phyloP scores from a whole-genome alignment of 2,888 invertebrate genomes.

The Pseudococcus jackbeardsleyi region DNA sequence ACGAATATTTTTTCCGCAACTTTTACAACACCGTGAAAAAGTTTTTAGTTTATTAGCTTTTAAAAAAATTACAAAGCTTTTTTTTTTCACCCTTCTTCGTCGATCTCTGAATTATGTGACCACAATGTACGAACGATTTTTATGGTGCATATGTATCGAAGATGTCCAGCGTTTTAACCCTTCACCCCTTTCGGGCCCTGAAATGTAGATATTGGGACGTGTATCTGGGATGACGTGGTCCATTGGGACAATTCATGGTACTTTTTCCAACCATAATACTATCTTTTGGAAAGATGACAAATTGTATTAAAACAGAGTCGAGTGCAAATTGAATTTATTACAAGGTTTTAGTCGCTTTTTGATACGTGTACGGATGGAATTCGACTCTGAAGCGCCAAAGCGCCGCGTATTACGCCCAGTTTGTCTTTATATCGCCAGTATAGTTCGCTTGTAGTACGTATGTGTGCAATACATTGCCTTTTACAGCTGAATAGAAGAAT shows the following conservation, averaged over 20 bases:
- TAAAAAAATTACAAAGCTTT: slow-evolving; percentile 32
- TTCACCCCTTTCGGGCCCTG: neutral
- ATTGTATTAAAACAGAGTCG: neutral
- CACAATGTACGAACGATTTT: neutral
- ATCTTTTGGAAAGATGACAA: slow-evolving; percentile 15
- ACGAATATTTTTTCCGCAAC: slow-evolving; percentile 49
- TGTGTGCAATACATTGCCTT: neutral
- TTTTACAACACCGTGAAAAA: neutral
- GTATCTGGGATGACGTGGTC: neutral
- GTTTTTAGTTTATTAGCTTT: slow-evolving; percentile 46
- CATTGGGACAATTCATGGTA: neutral
- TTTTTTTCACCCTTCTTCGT: neutral
- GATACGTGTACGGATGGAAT: neutral
- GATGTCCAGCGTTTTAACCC: neutral
- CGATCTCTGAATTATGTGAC: neutral
- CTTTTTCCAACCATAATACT: neutral
- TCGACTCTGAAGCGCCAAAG: neutral
- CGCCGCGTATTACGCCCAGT: neutral
- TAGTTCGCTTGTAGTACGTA: neutral
- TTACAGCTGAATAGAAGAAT: neutral
- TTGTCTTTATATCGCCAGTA: neutral
- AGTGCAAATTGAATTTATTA: slow-evolving; percentile 13
- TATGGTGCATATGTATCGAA: neutral
- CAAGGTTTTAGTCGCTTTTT: slow-evolving; percentile 5
- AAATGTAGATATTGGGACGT: too few species aligned